Percentiles rank a stretch among this genome's conserved stretches.
phyloP scores from a whole-genome alignment of 2,113 vertebrate species.

The Oenanthe melanoleuca region DNA sequence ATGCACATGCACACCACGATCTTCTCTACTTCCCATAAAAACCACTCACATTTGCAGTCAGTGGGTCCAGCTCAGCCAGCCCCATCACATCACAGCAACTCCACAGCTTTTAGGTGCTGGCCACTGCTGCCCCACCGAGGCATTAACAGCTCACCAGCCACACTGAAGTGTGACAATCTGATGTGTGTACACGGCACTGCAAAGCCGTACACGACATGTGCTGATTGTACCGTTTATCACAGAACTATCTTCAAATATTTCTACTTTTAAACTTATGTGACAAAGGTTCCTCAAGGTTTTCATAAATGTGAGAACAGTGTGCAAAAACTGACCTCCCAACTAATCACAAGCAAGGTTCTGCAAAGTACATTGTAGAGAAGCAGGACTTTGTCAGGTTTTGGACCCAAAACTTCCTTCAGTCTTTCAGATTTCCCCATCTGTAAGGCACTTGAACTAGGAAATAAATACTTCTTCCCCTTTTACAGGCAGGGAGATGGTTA shows the following conservation, averaged over 20 bases:
- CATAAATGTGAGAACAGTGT: neutral
- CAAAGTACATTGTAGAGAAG: neutral
- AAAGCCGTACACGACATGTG: neutral
- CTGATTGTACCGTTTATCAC: neutral
- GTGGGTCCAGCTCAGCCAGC: neutral
- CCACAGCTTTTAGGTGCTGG: neutral
- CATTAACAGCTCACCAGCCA: neutral
- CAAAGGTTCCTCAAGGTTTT: neutral
- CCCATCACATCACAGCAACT: rapidly evolving
- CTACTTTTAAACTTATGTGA: neutral
- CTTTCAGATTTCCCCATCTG: neutral
- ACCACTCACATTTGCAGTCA: rapidly evolving
- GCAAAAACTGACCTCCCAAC: neutral
- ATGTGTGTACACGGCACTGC: rapidly evolving
- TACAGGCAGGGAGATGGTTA: neutral
- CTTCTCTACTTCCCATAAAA: neutral
- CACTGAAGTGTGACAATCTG: neutral
- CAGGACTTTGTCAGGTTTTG: neutral
- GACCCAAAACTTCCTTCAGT: neutral
- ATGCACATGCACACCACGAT: neutral
- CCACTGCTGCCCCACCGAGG: neutral
- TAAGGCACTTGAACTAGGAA: neutral
- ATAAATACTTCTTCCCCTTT: neutral
- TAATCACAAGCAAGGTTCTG: neutral
- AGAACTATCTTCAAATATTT: neutral